Conservation (phyloP, 1,140 invertebrate species). For the Leptinotarsa lineolata region DNA sequence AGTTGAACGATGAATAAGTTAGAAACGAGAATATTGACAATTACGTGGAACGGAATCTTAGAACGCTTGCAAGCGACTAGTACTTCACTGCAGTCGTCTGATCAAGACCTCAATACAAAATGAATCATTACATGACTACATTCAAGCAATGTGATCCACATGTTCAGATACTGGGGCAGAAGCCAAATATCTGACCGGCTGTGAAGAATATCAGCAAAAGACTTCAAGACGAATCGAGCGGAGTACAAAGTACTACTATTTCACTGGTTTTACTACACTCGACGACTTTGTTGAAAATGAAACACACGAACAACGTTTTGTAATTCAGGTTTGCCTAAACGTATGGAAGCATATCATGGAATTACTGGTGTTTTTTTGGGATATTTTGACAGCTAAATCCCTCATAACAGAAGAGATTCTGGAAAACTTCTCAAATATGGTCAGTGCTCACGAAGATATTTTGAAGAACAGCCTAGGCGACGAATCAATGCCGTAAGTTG, state of each 20-base stretch:
- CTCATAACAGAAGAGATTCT: slow-evolving; percentile 42
- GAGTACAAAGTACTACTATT: no score
- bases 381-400: slow-evolving; percentile 43
- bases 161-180: slow-evolving; percentile 36
- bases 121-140: slow-evolving; percentile 38
- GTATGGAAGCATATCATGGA: slow-evolving; percentile 33
- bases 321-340: not conserved
- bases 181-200: slow-evolving; percentile 31
- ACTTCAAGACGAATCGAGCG: no score
- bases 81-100: slow-evolving; percentile 9
- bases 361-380: slow-evolving; percentile 34
- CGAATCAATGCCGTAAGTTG: slow-evolving; percentile 38
- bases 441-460: slow-evolving; percentile 45
- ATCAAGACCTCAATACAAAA: slow-evolving; percentile 35
- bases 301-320: no score
- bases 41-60: slow-evolving; percentile 31
- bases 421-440: slow-evolving; percentile 40
- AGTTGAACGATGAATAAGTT: slow-evolving; percentile 37
- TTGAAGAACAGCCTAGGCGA: slow-evolving; percentile 39
- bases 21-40: slow-evolving; percentile 37
- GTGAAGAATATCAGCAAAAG: slow-evolving; percentile 35
- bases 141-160: slow-evolving; percentile 37
- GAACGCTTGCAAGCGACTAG: slow-evolving; percentile 34
- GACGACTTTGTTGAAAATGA: no score
- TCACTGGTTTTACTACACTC: no score